phyloP scores from a whole-genome alignment of 92 coral and sea anemone genomes.

The Hydrozoanthus gracilis region DNA sequence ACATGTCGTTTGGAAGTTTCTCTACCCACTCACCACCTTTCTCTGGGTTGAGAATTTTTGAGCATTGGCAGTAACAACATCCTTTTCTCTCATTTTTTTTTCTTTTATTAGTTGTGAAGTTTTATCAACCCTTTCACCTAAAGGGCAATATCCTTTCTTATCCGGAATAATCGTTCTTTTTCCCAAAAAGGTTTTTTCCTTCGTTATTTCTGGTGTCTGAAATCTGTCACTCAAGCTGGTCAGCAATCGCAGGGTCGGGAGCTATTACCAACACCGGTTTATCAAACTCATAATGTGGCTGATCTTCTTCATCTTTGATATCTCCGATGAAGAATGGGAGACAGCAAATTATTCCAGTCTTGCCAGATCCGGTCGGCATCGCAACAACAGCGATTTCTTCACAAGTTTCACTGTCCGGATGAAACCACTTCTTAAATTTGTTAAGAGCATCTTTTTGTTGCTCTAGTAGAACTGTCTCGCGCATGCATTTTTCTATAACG shows the following conservation, averaged over 20 bases:
- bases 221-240: slow-evolving; percentile 38
- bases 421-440: slow-evolving; percentile 9
- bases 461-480: no score
- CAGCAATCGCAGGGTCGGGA: slow-evolving; percentile 43
- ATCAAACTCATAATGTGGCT: slow-evolving; percentile 9
- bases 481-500: no score
- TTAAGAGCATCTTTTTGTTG: slow-evolving; percentile 2
- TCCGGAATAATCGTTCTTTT: slow-evolving; percentile 37
- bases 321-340: slow-evolving; percentile 61
- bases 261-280: slow-evolving; percentile 61
- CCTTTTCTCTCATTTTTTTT: background rate
- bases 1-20: slow-evolving; percentile 30
- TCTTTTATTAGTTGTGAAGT: background rate
- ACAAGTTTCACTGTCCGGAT: background rate
- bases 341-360: slow-evolving; percentile 59
- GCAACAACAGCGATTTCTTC: slow-evolving; percentile 43
- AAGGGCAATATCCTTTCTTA: slow-evolving; percentile 5
- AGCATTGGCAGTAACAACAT: slow-evolving; percentile 52
- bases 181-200: slow-evolving; percentile 48
- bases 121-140: slow-evolving; percentile 16
- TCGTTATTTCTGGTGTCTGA: background rate
- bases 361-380: slow-evolving; percentile 72
- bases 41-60: slow-evolving; percentile 27
- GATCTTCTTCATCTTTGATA: background rate
- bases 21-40: slow-evolving; percentile 44